These are phyloP conservation scores for Umimayanthus chanpuru DNA, from an alignment of 92 coral and sea anemone genomes.

Conservation along the genomic window DNA sequence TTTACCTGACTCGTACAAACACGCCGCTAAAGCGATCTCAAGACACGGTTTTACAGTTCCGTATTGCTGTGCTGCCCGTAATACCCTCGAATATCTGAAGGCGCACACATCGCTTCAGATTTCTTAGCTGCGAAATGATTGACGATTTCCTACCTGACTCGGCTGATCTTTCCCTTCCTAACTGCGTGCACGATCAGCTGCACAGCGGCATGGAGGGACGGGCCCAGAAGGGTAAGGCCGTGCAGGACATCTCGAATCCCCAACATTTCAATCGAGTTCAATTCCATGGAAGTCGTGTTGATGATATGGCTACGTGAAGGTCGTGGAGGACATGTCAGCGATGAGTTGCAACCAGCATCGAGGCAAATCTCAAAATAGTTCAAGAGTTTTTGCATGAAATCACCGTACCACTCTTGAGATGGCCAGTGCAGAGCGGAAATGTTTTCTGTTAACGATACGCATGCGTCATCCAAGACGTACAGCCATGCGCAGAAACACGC, in stretches of 20 bases:
- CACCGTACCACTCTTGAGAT: not conserved
- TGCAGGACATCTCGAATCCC: not conserved
- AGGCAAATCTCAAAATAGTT: not conserved
- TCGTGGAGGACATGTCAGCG: not conserved
- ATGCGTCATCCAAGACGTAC: too few relatives aligned
- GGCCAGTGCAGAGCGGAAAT: not conserved
- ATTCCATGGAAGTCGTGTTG: not conserved
- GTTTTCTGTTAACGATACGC: not conserved
- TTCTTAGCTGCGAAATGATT: too few relatives aligned
- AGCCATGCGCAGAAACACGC: too few relatives aligned
- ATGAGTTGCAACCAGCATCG: constrained; percentile 5
- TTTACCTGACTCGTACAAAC: too few relatives aligned
- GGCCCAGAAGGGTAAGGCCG: not conserved
- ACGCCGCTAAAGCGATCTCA: too few relatives aligned
- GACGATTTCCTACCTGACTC: too few relatives aligned
- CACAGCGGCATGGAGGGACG: not conserved
- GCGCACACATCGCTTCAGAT: too few relatives aligned
- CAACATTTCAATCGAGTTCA: too few relatives aligned
- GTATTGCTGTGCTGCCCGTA: too few relatives aligned
- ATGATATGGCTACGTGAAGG: not conserved
- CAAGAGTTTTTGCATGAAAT: not conserved
- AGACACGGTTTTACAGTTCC: too few relatives aligned
- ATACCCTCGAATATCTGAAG: too few relatives aligned
- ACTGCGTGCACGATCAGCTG: not conserved
- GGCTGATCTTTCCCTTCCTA: too few relatives aligned